Conservation (phyloP, 2,797 vertebrate species). For the Nasua narica region DNA sequence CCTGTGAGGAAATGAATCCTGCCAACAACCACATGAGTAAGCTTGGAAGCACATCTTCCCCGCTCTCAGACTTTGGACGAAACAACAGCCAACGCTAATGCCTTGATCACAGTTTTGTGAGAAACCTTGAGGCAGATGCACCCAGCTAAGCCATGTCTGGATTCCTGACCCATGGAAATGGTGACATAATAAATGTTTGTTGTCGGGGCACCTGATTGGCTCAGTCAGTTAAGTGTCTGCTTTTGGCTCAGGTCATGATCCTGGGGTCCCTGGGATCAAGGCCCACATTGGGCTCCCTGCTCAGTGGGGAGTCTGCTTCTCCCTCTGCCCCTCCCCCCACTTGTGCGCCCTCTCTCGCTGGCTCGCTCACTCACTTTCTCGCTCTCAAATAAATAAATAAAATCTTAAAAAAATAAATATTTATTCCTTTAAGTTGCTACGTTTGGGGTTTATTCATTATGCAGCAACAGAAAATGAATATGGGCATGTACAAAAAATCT, state of each 20-base stretch:
- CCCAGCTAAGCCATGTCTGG: not conserved
- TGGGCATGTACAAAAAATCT: not conserved
- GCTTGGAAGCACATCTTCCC: not conserved
- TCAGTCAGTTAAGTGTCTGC: not conserved
- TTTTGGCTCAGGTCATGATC: not conserved
- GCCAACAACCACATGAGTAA: not conserved
- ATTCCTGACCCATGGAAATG: not conserved
- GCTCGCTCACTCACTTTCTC: not conserved
- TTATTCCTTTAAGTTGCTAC: not conserved
- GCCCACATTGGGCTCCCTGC: not conserved
- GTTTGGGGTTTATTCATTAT: not conserved
- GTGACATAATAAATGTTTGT: not conserved
- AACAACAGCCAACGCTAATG: not conserved
- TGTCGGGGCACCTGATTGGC: not conserved
- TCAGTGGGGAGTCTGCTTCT: not conserved
- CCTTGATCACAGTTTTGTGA: not conserved
- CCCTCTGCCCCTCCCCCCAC: not conserved
- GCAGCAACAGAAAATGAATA: not conserved
- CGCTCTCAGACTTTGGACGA: not conserved
- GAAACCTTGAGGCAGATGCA: not conserved
- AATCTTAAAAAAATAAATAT: not conserved
- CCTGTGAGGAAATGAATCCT: conserved; percentile 2
- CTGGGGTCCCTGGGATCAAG: not conserved
- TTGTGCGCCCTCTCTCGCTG: not conserved
- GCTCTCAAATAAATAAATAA: not conserved